These are phyloP conservation scores for Scolopax mira DNA, from an alignment of 2,113 vertebrate species.

Conservation along the genomic window DNA sequence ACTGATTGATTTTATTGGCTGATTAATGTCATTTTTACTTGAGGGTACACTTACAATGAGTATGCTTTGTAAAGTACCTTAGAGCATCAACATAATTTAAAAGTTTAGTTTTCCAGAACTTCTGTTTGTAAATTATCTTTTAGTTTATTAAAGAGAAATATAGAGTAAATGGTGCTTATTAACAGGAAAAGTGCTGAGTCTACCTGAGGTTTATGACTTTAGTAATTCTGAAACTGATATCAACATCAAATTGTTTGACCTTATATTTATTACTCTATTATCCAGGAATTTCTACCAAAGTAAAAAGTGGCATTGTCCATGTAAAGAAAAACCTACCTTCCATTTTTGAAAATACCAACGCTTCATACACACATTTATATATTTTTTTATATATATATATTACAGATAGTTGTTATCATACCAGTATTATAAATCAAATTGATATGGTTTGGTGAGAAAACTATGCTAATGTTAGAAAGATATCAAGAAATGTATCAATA, in stretches of 20 bases:
- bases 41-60: neutral
- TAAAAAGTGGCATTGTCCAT: neutral
- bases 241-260: neutral
- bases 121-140: neutral
- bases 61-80: neutral
- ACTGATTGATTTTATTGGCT: neutral
- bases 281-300: neutral
- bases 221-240: neutral
- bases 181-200: neutral
- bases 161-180: neutral
- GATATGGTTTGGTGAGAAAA: neutral
- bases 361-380: rapidly evolving
- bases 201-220: neutral
- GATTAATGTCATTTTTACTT: neutral
- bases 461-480: neutral
- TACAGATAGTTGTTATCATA: neutral
- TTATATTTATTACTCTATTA: neutral
- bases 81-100: neutral
- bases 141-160: neutral
- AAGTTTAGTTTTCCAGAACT: neutral
- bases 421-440: neutral
- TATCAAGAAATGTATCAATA: neutral
- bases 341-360: neutral
- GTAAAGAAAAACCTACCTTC: neutral
- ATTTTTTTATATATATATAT: no score